Conservation (phyloP, 2,888 invertebrate genomes). For the Isotomurus palustris region DNA sequence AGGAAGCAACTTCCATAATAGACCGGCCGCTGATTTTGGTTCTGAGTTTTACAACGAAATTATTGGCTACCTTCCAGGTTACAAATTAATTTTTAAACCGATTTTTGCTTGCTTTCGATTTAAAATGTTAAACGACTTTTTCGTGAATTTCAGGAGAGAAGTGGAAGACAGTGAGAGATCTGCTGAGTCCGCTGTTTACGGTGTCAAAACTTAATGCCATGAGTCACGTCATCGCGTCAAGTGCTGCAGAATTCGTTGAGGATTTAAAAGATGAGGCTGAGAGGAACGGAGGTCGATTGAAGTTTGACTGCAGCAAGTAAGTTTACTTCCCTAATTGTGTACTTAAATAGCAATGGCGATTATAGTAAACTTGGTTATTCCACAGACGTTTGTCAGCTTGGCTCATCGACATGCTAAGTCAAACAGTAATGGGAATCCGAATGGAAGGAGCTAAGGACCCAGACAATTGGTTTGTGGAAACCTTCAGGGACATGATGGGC, state of each 20-base stretch:
- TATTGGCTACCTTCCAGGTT: constrained; percentile 30
- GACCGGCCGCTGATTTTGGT: background rate
- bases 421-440: constrained; percentile 32
- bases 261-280: constrained; percentile 6
- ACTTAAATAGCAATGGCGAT: background rate
- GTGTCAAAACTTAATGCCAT: constrained; percentile 22
- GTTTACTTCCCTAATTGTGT: background rate
- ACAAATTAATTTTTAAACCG: too few species aligned
- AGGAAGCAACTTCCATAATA: background rate
- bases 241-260: constrained; percentile 15
- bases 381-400: constrained; percentile 37
- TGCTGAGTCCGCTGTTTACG: constrained; percentile 22
- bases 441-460: constrained; percentile 35
- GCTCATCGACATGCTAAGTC: constrained; percentile 40
- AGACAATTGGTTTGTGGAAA: constrained; percentile 36
- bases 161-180: constrained; percentile 26
- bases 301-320: constrained; percentile 22
- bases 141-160: constrained; percentile 20
- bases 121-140: background rate
- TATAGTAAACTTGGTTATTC: background rate
- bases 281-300: constrained; percentile 3
- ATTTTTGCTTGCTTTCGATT: background rate
- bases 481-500: constrained; percentile 31
- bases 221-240: constrained; percentile 3
- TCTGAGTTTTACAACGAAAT: constrained; percentile 29